Evolutionary conservation across 2,888 invertebrate genomes (phyloP).

Genomic region (Leistus spinibarbis): DNA sequence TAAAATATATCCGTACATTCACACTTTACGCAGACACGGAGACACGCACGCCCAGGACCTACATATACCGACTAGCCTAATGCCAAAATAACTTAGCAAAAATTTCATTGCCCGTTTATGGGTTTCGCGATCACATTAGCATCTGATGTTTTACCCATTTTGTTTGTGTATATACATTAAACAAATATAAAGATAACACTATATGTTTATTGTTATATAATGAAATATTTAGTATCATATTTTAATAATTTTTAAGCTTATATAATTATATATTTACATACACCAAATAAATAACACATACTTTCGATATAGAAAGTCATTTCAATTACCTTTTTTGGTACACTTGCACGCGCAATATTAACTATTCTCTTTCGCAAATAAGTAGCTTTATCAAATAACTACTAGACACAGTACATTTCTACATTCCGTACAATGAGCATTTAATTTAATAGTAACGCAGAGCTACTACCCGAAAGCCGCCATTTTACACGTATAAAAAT

Average conservation of each 20-base stretch:
- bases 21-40: constrained; percentile 4
- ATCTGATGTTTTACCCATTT: not conserved
- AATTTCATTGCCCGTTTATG: constrained; percentile 29
- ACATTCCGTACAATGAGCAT: constrained; percentile 32
- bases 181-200: not conserved
- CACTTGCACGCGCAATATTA: not conserved
- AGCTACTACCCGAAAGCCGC: constrained; percentile 26
- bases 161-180: not conserved
- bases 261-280: constrained; percentile 23
- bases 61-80: constrained; percentile 25
- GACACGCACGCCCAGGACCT: constrained; percentile 28
- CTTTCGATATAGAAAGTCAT: not conserved
- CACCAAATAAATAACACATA: not conserved
- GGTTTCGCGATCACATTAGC: constrained; percentile 10
- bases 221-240: not conserved
- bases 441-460: constrained; percentile 21
- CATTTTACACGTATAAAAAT: constrained; percentile 36
- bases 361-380: not conserved
- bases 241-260: constrained; percentile 7
- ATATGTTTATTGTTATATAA: not conserved
- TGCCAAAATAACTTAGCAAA: constrained; percentile 37
- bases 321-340: not conserved
- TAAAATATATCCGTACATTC: constrained; percentile 27
- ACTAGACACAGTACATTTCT: constrained; percentile 7
- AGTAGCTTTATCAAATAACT: constrained; percentile 7